Conservation (phyloP, 2,797 vertebrate species). For the Notolepis coatsorum region DNA sequence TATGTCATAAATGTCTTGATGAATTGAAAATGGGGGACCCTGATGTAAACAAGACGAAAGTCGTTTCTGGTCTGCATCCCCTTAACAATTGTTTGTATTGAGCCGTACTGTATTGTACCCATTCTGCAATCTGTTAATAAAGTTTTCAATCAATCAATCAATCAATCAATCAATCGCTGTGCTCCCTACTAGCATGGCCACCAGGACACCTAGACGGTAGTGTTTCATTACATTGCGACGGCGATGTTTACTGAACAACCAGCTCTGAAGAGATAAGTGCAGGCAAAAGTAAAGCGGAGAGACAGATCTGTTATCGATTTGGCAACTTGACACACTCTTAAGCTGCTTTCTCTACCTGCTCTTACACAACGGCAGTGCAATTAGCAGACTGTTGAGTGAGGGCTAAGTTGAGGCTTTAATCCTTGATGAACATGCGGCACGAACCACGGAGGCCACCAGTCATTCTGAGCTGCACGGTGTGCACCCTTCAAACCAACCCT, state of each 20-base stretch:
- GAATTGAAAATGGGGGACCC: too few species aligned
- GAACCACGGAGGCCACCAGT: background rate
- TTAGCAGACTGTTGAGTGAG: conserved; percentile 31
- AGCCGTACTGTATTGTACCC: too few species aligned
- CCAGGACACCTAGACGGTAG: too few species aligned
- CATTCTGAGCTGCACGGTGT: background rate
- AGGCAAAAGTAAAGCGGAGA: background rate
- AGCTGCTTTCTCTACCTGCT: conserved; percentile 55
- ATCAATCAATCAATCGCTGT: too few species aligned
- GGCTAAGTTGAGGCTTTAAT: conserved; percentile 43
- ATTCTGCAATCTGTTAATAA: too few species aligned
- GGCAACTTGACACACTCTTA: conserved; percentile 47
- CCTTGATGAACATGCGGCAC: conserved; percentile 26
- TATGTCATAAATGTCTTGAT: too few species aligned
- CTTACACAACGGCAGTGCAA: conserved; percentile 51
- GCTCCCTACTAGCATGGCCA: too few species aligned
- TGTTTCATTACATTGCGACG: background rate
- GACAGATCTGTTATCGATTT: conserved; percentile 15
- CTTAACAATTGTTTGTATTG: too few species aligned
- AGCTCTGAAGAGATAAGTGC: background rate
- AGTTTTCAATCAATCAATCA: too few species aligned
- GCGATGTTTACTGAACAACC: background rate
- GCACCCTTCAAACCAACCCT: conserved; percentile 1
- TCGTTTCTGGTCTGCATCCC: too few species aligned
- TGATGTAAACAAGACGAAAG: too few species aligned